Conservation (phyloP, 2,888 invertebrate species). For the Trichacis sp. region DNA sequence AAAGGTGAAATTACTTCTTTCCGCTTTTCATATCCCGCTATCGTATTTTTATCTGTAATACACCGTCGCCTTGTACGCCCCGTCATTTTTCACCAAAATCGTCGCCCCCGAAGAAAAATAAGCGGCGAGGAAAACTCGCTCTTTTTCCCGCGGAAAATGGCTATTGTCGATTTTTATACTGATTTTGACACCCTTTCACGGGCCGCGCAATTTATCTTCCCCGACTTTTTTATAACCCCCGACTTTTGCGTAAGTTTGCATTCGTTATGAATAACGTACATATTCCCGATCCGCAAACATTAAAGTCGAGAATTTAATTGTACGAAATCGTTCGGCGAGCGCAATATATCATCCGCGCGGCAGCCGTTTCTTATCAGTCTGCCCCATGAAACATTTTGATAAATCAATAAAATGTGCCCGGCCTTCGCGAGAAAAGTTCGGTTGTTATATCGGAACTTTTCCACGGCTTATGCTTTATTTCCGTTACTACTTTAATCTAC, state of each 20-base stretch:
- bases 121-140: background rate
- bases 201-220: background rate
- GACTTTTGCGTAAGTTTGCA: background rate
- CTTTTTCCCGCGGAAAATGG: background rate
- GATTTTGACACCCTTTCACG: background rate
- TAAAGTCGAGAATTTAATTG: background rate
- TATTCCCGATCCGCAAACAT: no score
- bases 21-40: background rate
- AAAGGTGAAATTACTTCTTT: slow-evolving; percentile 1
- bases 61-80: background rate
- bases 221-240: background rate
- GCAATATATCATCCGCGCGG: no score
- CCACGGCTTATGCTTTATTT: no score
- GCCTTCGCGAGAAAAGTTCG: no score
- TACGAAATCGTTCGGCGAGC: no score
- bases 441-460: no score
- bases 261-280: background rate
- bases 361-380: no score
- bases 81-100: slow-evolving; percentile 1
- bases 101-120: background rate
- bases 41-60: slow-evolving; percentile 1
- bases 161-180: background rate
- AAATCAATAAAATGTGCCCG: no score
- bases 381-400: no score
- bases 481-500: no score